Percentiles rank a stretch among this genome's conserved stretches.
These are phyloP conservation scores for Synodontis membranacea DNA, from an alignment of 2,113 vertebrate species.

Conservation along the genomic window DNA sequence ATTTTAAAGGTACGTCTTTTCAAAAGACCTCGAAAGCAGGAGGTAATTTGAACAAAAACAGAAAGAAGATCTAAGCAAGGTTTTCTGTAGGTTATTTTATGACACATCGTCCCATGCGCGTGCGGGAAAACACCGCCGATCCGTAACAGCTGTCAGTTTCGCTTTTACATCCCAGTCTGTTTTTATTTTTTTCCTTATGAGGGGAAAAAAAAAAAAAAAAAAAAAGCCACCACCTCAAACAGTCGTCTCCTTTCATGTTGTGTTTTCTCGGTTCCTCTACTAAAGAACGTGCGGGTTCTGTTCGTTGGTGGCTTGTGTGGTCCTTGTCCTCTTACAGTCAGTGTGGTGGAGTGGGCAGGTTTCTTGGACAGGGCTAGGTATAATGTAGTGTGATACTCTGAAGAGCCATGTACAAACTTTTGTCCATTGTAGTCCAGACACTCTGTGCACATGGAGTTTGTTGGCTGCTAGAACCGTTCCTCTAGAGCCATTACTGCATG, in stretches of 20 bases:
- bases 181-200: slow-evolving; percentile 9
- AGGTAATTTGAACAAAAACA: slow-evolving; percentile 66
- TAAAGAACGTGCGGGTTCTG: not conserved
- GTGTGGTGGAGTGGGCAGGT: not conserved
- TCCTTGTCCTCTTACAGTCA: slow-evolving; percentile 8
- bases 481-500: slow-evolving; percentile 56
- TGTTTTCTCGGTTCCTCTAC: slow-evolving; percentile 9
- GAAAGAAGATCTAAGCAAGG: slow-evolving; percentile 35
- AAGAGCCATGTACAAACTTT: slow-evolving; percentile 27
- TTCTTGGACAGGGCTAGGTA: slow-evolving; percentile 28
- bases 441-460: slow-evolving; percentile 52
- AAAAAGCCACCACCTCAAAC: not conserved
- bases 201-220: not conserved
- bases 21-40: slow-evolving; percentile 69
- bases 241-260: not conserved
- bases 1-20: slow-evolving; percentile 77
- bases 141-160: slow-evolving; percentile 32
- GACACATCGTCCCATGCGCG: slow-evolving; percentile 46
- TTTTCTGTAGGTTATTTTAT: slow-evolving; percentile 38
- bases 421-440: slow-evolving; percentile 41
- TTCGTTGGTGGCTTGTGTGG: not conserved
- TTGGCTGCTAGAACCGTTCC: slow-evolving; percentile 41
- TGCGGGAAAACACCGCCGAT: slow-evolving; percentile 6
- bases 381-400: slow-evolving; percentile 48
- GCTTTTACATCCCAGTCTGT: slow-evolving; percentile 17